Evolutionary conservation across 35 echinoderm and acorn worm genomes (phyloP).

Genomic region (Stichopus chloronotus): DNA sequence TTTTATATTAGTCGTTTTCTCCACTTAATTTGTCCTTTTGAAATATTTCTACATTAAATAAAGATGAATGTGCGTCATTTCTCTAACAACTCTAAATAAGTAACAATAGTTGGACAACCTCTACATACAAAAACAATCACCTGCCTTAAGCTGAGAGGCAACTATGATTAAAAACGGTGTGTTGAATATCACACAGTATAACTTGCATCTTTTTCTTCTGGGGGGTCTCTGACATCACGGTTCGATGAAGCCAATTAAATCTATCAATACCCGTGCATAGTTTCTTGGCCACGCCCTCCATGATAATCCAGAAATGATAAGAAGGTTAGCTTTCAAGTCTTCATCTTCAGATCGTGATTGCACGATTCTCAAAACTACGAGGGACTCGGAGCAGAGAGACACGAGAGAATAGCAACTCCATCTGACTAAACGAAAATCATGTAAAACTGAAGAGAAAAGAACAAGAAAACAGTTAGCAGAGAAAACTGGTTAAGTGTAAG

Average conservation of each 20-base stretch:
- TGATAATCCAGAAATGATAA: slow-evolving; percentile 60
- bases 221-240: background rate
- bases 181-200: no score
- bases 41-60: no score
- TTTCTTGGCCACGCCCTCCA: slow-evolving; percentile 93
- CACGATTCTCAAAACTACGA: slow-evolving; percentile 29
- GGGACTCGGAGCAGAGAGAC: slow-evolving; percentile 40
- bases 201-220: no score
- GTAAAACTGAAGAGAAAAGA: background rate
- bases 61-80: no score
- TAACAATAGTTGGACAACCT: no score
- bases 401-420: slow-evolving; percentile 88
- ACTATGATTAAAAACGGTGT: no score
- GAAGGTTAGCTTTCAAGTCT: slow-evolving; percentile 37
- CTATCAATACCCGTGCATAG: slow-evolving; percentile 68
- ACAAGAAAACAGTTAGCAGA: background rate
- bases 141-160: no score
- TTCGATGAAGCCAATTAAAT: slow-evolving; percentile 69
- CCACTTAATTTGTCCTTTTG: no score
- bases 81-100: no score
- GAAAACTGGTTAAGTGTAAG: no score
- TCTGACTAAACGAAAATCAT: slow-evolving; percentile 39
- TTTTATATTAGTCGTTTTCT: no score
- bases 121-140: no score
- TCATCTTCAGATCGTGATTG: slow-evolving; percentile 18